Evolutionary conservation across 2,113 vertebrate species (phyloP).

Genomic region (Neodontobutis hainanensis): DNA sequence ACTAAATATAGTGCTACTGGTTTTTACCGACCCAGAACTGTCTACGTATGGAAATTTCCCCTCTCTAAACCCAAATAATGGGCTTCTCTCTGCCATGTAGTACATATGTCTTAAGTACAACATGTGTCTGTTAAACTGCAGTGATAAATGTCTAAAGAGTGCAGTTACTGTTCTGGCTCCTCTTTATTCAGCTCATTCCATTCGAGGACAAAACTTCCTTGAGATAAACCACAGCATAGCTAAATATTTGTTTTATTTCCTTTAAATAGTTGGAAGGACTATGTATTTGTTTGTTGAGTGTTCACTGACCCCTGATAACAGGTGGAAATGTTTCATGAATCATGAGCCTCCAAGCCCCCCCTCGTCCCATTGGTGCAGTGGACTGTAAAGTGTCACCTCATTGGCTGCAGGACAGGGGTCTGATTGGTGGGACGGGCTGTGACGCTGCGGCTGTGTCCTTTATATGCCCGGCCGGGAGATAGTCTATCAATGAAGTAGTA

Average conservation of each 20-base stretch:
- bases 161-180: not conserved
- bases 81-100: not conserved
- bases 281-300: not conserved
- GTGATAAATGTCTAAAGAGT: not conserved
- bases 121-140: not conserved
- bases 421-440: slow-evolving; percentile 42
- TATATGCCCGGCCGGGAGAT: slow-evolving; percentile 65
- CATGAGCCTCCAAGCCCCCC: slow-evolving; percentile 8
- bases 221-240: not conserved
- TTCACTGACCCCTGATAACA: slow-evolving; percentile 49
- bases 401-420: slow-evolving; percentile 46
- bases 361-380: slow-evolving; percentile 9
- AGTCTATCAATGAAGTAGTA: slow-evolving; percentile 84
- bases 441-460: slow-evolving; percentile 53
- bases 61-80: slow-evolving; percentile 25
- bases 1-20: slow-evolving; percentile 69
- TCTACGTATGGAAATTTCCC: slow-evolving; percentile 45
- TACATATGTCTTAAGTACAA: slow-evolving; percentile 14
- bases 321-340: slow-evolving; percentile 64
- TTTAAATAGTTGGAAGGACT: slow-evolving; percentile 6
- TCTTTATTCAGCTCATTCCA: not conserved
- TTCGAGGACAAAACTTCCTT: not conserved
- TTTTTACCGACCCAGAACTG: slow-evolving; percentile 40
- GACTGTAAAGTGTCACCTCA: slow-evolving; percentile 27
- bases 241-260: not conserved